phyloP scores from a whole-genome alignment of 2,888 invertebrate species.

The Neocrepidodera transversa region DNA sequence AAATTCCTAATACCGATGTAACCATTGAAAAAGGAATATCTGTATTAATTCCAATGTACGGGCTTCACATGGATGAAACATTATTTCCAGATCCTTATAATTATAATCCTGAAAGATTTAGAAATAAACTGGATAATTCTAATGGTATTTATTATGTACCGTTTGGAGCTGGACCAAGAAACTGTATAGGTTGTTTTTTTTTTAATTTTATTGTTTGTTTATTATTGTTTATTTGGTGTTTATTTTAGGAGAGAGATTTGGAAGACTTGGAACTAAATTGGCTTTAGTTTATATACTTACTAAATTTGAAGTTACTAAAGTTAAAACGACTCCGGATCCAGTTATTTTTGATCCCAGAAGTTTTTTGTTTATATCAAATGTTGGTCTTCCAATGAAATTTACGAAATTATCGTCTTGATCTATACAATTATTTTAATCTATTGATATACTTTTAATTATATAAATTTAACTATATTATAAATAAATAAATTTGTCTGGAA shows the following conservation, averaged over 20 bases:
- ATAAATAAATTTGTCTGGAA: too few relatives aligned
- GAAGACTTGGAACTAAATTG: not conserved
- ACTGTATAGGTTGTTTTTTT: not conserved
- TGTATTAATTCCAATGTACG: constrained; percentile 25
- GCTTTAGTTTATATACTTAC: not conserved
- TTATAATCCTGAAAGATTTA: constrained; percentile 48
- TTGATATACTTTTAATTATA: too few relatives aligned
- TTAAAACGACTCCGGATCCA: not conserved
- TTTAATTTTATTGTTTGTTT: not conserved
- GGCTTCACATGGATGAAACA: constrained; percentile 28
- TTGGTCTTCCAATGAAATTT: not conserved
- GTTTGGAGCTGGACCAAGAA: constrained; percentile 1
- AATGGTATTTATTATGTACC: not conserved
- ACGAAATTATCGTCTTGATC: too few relatives aligned
- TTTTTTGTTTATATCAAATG: not conserved
- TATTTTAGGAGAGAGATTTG: constrained; percentile 10
- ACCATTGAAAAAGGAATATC: constrained; percentile 43
- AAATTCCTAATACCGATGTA: constrained; percentile 45
- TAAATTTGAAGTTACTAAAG: not conserved
- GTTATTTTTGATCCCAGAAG: constrained; percentile 2
- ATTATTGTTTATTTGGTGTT: not conserved
- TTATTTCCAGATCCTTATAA: constrained; percentile 36
- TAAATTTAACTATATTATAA: too few relatives aligned
- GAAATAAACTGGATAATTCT: constrained; percentile 28
- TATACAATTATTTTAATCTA: too few relatives aligned